These are phyloP conservation scores for Pogona vitticeps DNA, from an alignment of 2,113 vertebrate genomes.

Conservation along the genomic window DNA sequence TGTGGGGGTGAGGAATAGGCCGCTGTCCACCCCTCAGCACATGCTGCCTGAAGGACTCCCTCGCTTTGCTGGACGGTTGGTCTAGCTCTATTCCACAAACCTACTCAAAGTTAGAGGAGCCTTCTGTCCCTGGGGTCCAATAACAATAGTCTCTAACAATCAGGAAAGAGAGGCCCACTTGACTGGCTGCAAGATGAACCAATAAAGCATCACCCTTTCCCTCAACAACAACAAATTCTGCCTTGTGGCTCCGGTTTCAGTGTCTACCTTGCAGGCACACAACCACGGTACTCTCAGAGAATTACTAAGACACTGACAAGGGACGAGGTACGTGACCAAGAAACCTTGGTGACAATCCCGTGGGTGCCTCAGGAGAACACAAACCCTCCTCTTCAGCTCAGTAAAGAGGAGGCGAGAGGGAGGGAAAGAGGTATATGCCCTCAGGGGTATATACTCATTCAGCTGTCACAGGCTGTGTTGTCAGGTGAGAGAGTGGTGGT, in stretches of 20 bases:
- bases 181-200: neutral
- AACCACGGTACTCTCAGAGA: neutral
- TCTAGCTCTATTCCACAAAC: neutral
- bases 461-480: too few species aligned
- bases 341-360: neutral
- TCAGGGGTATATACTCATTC: neutral
- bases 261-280: neutral
- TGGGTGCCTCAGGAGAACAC: accelerated
- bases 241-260: neutral
- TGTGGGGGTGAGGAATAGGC: too few species aligned
- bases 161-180: neutral
- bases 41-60: too few species aligned
- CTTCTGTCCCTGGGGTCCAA: neutral
- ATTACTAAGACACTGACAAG: neutral
- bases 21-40: neutral
- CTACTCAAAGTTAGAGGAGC: neutral
- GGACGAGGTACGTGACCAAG: neutral
- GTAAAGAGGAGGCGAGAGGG: neutral
- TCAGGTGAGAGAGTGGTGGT: neutral
- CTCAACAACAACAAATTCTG: neutral
- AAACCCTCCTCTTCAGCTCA: neutral
- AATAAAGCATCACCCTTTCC: neutral
- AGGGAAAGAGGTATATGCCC: neutral
- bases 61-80: neutral
- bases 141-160: neutral